Evolutionary conservation across 2,888 invertebrate species (phyloP).

Genomic region (Helicoverpa assulta): DNA sequence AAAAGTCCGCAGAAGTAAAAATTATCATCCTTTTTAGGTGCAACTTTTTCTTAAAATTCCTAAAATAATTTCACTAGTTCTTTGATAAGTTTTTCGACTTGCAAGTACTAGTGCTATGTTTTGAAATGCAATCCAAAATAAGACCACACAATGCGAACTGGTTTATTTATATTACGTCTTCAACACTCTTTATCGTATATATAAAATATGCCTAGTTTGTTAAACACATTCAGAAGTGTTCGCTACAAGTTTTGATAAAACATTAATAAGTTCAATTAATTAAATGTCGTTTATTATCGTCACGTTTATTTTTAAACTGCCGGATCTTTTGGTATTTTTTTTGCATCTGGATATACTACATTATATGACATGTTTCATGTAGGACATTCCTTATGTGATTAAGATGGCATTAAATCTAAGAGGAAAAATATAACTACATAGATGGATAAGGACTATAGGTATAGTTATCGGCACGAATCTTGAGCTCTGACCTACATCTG

Average conservation of each 20-base stretch:
- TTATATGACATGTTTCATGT: slow-evolving; percentile 14
- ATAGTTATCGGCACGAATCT: no score
- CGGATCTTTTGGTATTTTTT: neutral
- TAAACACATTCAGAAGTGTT: slow-evolving; percentile 25
- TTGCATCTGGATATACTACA: neutral
- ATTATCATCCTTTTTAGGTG: neutral
- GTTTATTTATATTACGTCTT: slow-evolving; percentile 32
- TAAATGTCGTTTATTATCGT: slow-evolving; percentile 18
- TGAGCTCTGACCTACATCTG: no score
- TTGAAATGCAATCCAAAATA: slow-evolving; percentile 34
- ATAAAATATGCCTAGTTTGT: slow-evolving; percentile 22
- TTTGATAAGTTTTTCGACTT: slow-evolving; percentile 4
- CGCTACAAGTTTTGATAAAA: slow-evolving; percentile 30
- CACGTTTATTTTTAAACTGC: slow-evolving; percentile 43
- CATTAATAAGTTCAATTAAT: slow-evolving; percentile 39
- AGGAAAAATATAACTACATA: no score
- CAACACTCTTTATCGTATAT: slow-evolving; percentile 32
- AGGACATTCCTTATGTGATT: neutral
- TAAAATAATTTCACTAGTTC: neutral
- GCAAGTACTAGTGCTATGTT: slow-evolving; percentile 17
- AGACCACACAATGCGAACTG: slow-evolving; percentile 42
- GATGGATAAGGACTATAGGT: no score
- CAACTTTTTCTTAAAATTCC: neutral
- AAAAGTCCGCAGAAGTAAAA: neutral
- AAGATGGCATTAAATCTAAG: neutral